phyloP scores from a whole-genome alignment of 2,888 invertebrate species.

The Catocala nupta region DNA sequence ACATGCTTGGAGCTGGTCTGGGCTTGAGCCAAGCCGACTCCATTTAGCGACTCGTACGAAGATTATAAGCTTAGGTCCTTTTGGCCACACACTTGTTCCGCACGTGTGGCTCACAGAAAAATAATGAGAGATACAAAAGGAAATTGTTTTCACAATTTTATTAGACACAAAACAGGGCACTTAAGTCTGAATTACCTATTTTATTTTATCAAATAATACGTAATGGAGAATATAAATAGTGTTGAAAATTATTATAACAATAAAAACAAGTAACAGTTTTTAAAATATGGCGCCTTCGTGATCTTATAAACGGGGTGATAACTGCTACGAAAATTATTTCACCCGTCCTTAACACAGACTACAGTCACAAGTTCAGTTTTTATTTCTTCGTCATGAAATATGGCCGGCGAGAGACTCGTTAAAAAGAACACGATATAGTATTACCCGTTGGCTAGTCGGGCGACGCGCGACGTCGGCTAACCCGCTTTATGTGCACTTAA shows the following conservation, averaged over 20 bases:
- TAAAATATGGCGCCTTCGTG: neutral
- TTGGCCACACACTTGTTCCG: slow-evolving; percentile 45
- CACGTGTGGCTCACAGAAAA: slow-evolving; percentile 38
- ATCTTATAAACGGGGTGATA: slow-evolving; percentile 33
- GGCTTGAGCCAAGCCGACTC: slow-evolving; percentile 81
- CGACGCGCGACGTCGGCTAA: slow-evolving; percentile 62
- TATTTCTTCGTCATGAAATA: slow-evolving; percentile 75
- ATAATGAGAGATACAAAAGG: slow-evolving; percentile 23
- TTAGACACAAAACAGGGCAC: neutral
- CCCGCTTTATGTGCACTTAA: slow-evolving; percentile 83
- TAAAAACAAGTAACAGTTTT: neutral
- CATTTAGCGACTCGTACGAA: slow-evolving; percentile 73
- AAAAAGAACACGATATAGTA: slow-evolving; percentile 80
- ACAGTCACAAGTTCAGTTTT: slow-evolving; percentile 69
- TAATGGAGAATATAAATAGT: too few relatives aligned
- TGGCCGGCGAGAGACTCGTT: slow-evolving; percentile 75
- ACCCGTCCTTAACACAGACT: slow-evolving; percentile 47
- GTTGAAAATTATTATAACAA: too few relatives aligned
- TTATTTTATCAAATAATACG: too few relatives aligned
- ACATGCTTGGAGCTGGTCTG: slow-evolving; percentile 68
- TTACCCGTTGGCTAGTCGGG: slow-evolving; percentile 71
- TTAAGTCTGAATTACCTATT: too few relatives aligned
- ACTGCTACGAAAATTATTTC: slow-evolving; percentile 54
- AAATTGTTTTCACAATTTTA: neutral
- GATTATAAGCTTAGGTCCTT: slow-evolving; percentile 79